Conservation (phyloP, 1,140 invertebrate species). For the Campoletis sonorensis region DNA sequence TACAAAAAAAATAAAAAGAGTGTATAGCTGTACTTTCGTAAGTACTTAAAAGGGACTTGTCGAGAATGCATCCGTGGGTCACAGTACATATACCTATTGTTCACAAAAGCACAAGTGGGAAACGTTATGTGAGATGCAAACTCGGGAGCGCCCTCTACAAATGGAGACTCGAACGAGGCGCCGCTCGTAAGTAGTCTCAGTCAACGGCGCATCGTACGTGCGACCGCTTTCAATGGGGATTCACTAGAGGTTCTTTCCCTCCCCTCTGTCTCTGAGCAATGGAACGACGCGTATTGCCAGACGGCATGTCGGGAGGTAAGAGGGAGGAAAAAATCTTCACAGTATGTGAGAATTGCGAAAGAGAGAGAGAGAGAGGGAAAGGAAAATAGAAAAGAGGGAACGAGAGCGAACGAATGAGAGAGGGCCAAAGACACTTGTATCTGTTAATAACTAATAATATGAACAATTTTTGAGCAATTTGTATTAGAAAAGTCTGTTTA, state of each 20-base stretch:
- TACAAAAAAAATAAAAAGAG: not conserved
- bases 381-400: constrained; percentile 16
- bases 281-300: constrained; percentile 49
- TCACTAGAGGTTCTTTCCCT: constrained; percentile 46
- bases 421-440: too few relatives aligned
- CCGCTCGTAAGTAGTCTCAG: constrained; percentile 60
- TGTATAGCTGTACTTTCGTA: not conserved
- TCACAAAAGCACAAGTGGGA: constrained; percentile 2
- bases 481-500: too few relatives aligned
- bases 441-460: too few relatives aligned
- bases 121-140: not conserved
- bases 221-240: constrained; percentile 71
- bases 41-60: not conserved
- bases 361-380: not conserved
- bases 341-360: constrained; percentile 19
- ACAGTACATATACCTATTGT: not conserved
- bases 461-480: too few relatives aligned
- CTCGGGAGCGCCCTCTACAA: not conserved
- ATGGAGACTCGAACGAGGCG: not conserved
- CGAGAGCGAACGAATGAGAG: constrained; percentile 30
- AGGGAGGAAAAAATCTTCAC: not conserved
- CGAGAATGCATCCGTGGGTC: not conserved
- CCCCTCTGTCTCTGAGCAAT: constrained; percentile 43
- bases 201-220: constrained; percentile 68
- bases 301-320: constrained; percentile 34